Base-by-base conservation (phyloP, 2,797 vertebrate species). In the Masticophis lateralis region DNA sequence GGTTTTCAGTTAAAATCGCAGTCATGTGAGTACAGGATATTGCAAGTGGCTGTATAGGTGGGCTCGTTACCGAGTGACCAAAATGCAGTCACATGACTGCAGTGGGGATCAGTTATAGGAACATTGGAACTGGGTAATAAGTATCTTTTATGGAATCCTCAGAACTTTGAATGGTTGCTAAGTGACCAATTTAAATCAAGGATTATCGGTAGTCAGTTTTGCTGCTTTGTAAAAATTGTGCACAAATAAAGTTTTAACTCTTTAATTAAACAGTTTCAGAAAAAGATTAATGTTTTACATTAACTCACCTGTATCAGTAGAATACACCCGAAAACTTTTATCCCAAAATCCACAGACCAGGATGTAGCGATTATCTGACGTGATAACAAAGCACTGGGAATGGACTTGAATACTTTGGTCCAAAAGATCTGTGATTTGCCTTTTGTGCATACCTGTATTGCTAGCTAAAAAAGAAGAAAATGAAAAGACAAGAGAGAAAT, bases 291-390 rank as follows among this genome's bases (percentile, higher is more conserved):
- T 57, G 7, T 56, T 56, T 57, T 91, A 60, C 25, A 60, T 13
- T 89, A 74, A 92, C 90, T 91, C 91, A 99, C 99, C 99, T 97
- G 99, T 98, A 97, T 99, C 99, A 0, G 99, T 99, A 94, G 99
- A 99, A 96, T 99, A 99, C 94, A 99, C 98, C 8, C 99, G 98
- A 97, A 99, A 99, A 97, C 99, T 99, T 98, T 99, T 99, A 97
- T 99, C 99, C 99, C 99, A 99, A 98, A 99, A 99, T 94, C 99
- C 99, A 87, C 99, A 99, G 94, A 99, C 98, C n/a, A 99, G 97
- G 97, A 99, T 98, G 95, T 98, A 99, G 97, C 99, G 99, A 97
- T 99, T 99, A 97, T 99, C 98, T 0, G 99, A 98, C 0, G 98
- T 99, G 97, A 99, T 98, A 96, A 99, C 96, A 92, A 99, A 99